Conservation (phyloP, 2,113 vertebrate genomes). For the Calyptommatus sinebrachiatus region DNA sequence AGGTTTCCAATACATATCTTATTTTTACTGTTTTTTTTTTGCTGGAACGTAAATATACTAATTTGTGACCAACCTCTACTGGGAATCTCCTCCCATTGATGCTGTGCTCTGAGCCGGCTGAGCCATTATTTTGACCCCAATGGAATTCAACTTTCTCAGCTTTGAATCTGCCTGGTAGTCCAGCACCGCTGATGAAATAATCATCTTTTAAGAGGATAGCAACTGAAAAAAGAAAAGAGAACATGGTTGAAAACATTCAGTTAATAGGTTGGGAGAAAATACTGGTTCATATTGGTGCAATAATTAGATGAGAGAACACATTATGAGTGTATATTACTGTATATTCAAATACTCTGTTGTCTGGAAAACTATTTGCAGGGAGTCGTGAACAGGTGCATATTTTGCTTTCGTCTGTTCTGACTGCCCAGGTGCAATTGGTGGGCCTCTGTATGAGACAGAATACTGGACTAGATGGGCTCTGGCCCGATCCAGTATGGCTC, state of each 20-base stretch:
- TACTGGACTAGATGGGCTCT: too few species aligned
- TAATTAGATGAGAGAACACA: background rate
- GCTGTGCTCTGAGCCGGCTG: slow-evolving; percentile 92
- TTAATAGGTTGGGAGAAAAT: background rate
- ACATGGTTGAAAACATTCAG: slow-evolving; percentile 16
- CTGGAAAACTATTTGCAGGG: too few species aligned
- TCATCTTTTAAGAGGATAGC: slow-evolving; percentile 94
- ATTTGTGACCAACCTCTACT: slow-evolving; percentile 84
- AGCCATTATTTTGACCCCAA: slow-evolving; percentile 94
- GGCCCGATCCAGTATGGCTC: too few species aligned
- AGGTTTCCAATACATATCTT: slow-evolving; percentile 5
- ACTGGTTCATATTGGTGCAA: background rate
- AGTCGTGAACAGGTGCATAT: too few species aligned
- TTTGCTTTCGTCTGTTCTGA: too few species aligned
- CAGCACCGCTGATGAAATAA: slow-evolving; percentile 91
- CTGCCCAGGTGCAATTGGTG: too few species aligned
- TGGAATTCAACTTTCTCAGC: slow-evolving; percentile 97
- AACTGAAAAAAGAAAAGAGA: slow-evolving; percentile 71
- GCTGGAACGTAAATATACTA: background rate
- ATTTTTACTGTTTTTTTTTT: slow-evolving; percentile 28
- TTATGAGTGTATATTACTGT: background rate
- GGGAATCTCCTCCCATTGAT: slow-evolving; percentile 88
- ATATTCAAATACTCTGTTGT: background rate
- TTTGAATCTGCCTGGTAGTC: slow-evolving; percentile 91
- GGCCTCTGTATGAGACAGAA: too few species aligned